These are phyloP conservation scores for Sycophila texana DNA, from an alignment of 2,888 invertebrate genomes.

Conservation along the genomic window DNA sequence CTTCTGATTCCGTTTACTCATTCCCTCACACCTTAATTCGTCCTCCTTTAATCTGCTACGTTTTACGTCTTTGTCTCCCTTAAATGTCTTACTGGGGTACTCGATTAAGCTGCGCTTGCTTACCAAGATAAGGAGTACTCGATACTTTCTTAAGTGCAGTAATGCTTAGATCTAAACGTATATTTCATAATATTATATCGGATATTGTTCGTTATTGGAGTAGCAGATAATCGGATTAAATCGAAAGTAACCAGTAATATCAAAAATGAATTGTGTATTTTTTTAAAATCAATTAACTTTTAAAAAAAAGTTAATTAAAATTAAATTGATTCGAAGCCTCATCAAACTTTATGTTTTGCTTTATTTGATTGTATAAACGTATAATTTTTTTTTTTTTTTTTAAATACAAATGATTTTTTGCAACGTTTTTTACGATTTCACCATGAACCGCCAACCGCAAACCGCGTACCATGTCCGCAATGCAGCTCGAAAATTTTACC, in stretches of 20 bases:
- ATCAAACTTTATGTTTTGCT: too few relatives aligned
- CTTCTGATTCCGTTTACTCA: neutral
- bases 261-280: neutral
- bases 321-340: neutral
- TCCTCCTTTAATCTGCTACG: neutral
- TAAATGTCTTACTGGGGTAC: constrained; percentile 5
- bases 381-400: neutral
- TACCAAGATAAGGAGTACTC: constrained; percentile 18
- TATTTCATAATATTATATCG: neutral
- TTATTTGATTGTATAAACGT: too few relatives aligned
- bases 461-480: neutral
- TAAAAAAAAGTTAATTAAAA: too few relatives aligned
- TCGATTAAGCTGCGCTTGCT: constrained; percentile 14
- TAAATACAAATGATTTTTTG: neutral
- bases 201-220: constrained; percentile 9
- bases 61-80: constrained; percentile 2
- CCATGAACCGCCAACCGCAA: neutral
- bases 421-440: neutral
- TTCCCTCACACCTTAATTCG: neutral
- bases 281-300: neutral
- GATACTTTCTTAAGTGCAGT: constrained; percentile 12
- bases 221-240: constrained; percentile 13
- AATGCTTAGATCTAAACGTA: constrained; percentile 16
- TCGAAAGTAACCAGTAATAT: neutral
- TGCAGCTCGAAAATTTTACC: neutral